Base-by-base conservation (phyloP, 2,113 vertebrate genomes). In the Stomatorhinus ivindoensis region DNA sequence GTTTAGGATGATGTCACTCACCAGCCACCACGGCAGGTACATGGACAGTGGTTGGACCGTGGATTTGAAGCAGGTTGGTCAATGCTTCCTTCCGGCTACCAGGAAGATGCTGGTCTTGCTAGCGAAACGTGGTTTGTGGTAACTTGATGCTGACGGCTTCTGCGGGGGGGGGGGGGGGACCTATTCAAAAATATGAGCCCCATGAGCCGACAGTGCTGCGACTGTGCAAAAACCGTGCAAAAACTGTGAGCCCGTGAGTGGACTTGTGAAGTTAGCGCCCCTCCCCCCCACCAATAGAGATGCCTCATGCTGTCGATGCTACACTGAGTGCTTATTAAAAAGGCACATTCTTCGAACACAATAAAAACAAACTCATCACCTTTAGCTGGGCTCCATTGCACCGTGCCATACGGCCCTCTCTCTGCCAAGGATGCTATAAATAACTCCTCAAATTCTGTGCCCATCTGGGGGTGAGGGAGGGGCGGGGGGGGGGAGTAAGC, bases 321-420 rank as follows among this genome's bases (percentile, higher is more conserved):
- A 31, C 31, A 39, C 19, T 87, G 85, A 87, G 31, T 27, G 6
- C 17, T 87, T 87, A 87, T 55, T 87, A 53, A 87, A 55, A 86
- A 51, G n/a, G 47, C 13, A 5, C 44, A 15, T 86, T 86, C 11
- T 0, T 35, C 44, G 51, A 47, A 50, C 21, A 24, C 84, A 86
- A 48, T 50, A 87, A 87, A 87, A 87, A 51, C 85, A 87, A 86
- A 48, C 85, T 87, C 84, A 86, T 87, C 48, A 53, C 85, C 85
- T 48, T 53, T 31, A 21, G 85, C 85, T 53, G 11, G 50, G 50
- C 85, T 87, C 11, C 27, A 35, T 31, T 7, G 5, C 85, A 53
- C 35, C 35, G 3, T 6, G 7, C n/a, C 73, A 82, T n/a, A 39
- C 31, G 35, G 88, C 50, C 8, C 47, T 39, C 39, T 80, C n/a